A percentile compares a stretch with the other conserved stretches of the same genome.
phyloP scores from a whole-genome alignment of 2,888 invertebrate genomes.

The Xylophagus ater region DNA sequence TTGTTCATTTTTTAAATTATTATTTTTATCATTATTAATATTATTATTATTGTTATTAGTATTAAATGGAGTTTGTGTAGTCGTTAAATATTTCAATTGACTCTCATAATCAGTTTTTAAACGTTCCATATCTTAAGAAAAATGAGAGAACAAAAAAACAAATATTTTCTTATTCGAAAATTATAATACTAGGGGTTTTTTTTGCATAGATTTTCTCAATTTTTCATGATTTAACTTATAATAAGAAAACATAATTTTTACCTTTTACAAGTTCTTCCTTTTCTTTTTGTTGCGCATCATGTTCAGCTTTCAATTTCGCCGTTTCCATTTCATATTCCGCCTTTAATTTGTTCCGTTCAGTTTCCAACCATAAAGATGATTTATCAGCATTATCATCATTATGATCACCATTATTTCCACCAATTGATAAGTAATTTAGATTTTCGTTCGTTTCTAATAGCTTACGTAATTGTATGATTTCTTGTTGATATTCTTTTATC shows the following conservation, averaged over 20 bases:
- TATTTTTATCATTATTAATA: conserved; percentile 7
- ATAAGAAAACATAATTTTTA: too few species aligned
- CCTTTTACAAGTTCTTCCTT: conserved; percentile 24
- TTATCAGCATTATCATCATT: too few species aligned
- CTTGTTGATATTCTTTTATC: conserved; percentile 71
- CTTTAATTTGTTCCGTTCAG: conserved; percentile 37
- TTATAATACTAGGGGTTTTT: too few species aligned
- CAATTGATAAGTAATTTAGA: conserved; percentile 1
- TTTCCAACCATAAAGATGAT: conserved; percentile 40
- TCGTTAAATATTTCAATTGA: conserved; percentile 20
- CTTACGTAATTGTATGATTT: conserved; percentile 54
- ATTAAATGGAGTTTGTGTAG: conserved; percentile 8
- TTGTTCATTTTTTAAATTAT: conserved; percentile 7
- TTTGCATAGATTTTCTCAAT: too few species aligned
- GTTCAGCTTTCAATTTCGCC: conserved; percentile 33
- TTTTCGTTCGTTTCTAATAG: conserved; percentile 22
- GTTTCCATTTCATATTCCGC: conserved; percentile 34
- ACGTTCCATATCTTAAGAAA: conserved; percentile 21
- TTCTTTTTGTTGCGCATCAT: conserved; percentile 23
- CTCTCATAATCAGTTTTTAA: conserved; percentile 24
- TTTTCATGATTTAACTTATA: too few species aligned
- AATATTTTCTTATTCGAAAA: background rate
- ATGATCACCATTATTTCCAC: background rate
- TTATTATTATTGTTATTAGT: conserved; percentile 2
- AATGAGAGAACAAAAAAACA: background rate